Base-by-base conservation (phyloP, 2,888 invertebrate species). In the Neuroscelio doddi region DNA sequence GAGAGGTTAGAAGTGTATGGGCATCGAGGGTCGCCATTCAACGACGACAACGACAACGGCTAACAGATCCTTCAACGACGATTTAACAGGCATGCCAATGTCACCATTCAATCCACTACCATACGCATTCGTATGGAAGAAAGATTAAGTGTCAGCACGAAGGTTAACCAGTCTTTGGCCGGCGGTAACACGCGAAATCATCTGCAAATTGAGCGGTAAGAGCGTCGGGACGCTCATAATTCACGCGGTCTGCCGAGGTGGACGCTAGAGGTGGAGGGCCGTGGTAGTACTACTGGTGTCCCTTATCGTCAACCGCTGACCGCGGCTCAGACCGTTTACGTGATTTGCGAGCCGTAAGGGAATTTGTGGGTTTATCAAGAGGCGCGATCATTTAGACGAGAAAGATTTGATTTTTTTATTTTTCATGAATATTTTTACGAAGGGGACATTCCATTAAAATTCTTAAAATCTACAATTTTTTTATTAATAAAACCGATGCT, bases 141-240 rank as follows among this genome's bases (percentile, higher is more conserved):
- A 84, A 84, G 86, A 86, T 85, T 85, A 85, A 86, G 85, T 84
- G 85, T 79, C 75, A 76, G 73, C 78, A 73, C 77, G 81, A 81
- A 82, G 82, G 83, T 82, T 83, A 83, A 85, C 85, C 85, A 80
- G 82, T 77, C 83, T 83, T 84, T 85, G 85, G 85, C 78, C 80
- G 76, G 79, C 82, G 84, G 86, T 86, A 86, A 82, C 84, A 81
- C 81, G 85, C 86, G 85, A 86, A 87, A 87, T 87, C 86, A 86
- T 87, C 87, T 87, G 86, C 87, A 87, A 87, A 87, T 87, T 86
- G 87, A 87, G 87, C 87, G 85, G 85, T 85, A 85, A 85, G 82
- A 73, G 76, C 76, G 76, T 76, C 77, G 76, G 77, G 75, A 77
- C 74, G 80, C 80, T 85, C 85, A 87, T 87, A 87, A 87, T 82